Evolutionary conservation across 2,797 vertebrate genomes (phyloP).

Genomic region (Peromyscus attwateri): DNA sequence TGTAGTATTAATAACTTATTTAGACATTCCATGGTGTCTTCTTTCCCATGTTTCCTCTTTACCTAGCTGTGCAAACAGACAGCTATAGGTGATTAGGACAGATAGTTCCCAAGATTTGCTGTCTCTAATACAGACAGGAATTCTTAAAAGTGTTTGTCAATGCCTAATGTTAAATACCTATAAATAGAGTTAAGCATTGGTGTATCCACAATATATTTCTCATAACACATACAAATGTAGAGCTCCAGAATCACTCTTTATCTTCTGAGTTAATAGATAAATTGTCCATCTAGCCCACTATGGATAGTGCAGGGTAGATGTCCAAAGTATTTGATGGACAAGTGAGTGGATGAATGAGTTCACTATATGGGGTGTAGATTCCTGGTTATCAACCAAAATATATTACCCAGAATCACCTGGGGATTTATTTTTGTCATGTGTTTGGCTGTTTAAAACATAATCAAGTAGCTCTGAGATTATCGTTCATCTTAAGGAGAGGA

Average conservation of each 20-base stretch:
- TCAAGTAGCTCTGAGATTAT: conserved; percentile 15
- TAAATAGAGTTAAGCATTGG: background rate
- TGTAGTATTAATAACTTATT: background rate
- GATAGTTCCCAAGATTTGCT: background rate
- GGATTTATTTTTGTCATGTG: conserved; percentile 20
- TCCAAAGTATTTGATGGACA: conserved; percentile 12
- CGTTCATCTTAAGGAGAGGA: background rate
- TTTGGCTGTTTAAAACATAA: conserved; percentile 45
- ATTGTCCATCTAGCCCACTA: background rate
- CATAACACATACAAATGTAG: conserved; percentile 38
- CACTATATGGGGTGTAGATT: background rate
- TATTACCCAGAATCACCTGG: background rate
- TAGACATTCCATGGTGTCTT: background rate
- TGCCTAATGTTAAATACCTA: background rate
- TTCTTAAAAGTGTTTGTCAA: background rate
- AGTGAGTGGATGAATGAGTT: conserved; percentile 54
- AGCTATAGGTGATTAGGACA: background rate
- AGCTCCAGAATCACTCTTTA: background rate
- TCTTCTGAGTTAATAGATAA: conserved; percentile 31
- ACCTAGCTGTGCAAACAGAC: background rate
- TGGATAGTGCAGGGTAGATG: background rate
- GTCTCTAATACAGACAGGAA: background rate
- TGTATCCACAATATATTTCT: background rate
- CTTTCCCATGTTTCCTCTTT: background rate
- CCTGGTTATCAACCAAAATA: conserved; percentile 38